phyloP scores from a whole-genome alignment of 2,113 vertebrate genomes.

The Brachionichthys hirsutus region DNA sequence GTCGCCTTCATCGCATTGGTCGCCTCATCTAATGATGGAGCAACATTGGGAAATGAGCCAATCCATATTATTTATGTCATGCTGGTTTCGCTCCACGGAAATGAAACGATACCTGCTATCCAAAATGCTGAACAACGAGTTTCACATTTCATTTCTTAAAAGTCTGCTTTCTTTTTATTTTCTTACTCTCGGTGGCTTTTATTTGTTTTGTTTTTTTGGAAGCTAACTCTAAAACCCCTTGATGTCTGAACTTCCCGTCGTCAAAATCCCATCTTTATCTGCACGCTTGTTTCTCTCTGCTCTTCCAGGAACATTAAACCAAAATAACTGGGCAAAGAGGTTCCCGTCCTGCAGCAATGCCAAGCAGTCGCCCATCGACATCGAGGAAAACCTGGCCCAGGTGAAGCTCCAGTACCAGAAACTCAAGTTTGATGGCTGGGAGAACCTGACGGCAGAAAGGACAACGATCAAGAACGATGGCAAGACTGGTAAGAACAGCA shows the following conservation, averaged over 20 bases:
- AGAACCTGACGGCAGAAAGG: constrained; percentile 75
- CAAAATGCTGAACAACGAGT: too few species aligned
- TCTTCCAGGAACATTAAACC: constrained; percentile 88
- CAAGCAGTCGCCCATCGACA: constrained; percentile 95
- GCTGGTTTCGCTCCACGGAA: too few species aligned
- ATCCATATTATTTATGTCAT: too few species aligned
- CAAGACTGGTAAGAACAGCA: constrained; percentile 85
- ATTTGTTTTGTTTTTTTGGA: too few species aligned
- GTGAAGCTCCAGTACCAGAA: constrained; percentile 92
- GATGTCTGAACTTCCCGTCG: neutral
- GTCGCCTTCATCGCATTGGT: constrained; percentile 13
- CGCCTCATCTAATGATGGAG: neutral
- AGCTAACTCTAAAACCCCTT: too few species aligned
- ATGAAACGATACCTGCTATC: too few species aligned
- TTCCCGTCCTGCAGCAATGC: constrained; percentile 92
- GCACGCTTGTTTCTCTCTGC: neutral
- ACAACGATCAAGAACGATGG: constrained; percentile 91
- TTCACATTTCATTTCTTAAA: too few species aligned
- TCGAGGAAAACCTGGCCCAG: constrained; percentile 90
- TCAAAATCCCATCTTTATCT: neutral
- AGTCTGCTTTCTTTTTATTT: neutral
- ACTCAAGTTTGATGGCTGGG: constrained; percentile 89
- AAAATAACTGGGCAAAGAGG: constrained; percentile 94
- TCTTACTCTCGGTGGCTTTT: too few species aligned
- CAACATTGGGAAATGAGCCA: too few species aligned